Conservation (phyloP, 1,140 invertebrate species). For the Ceratosolen fusciceps region DNA sequence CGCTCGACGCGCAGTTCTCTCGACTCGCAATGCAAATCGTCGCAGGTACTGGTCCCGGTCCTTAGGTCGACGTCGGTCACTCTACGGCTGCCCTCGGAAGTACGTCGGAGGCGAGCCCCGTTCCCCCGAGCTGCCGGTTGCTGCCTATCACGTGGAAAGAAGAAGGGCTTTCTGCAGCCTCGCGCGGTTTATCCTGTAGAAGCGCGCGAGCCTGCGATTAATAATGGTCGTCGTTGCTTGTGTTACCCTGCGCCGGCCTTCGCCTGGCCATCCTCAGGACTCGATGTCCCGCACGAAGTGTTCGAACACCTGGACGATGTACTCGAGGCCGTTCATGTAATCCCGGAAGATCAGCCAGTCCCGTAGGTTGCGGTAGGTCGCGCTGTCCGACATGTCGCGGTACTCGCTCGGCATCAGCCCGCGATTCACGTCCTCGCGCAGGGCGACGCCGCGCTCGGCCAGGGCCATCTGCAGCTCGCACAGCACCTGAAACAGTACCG, state of each 20-base stretch:
- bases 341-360: constrained; percentile 80
- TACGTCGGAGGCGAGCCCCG: background rate
- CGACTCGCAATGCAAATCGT: background rate
- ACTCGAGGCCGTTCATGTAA: constrained; percentile 77
- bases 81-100: too few species aligned
- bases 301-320: constrained; percentile 74
- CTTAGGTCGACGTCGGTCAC: too few species aligned
- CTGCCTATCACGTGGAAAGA: constrained; percentile 24
- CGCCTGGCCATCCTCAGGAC: constrained; percentile 62
- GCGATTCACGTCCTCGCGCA: constrained; percentile 70
- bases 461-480: constrained; percentile 75
- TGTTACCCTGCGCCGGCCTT: constrained; percentile 57
- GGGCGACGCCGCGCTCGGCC: constrained; percentile 70
- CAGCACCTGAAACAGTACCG: constrained; percentile 67
- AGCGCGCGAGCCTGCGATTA: constrained; percentile 37
- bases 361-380: constrained; percentile 71
- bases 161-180: constrained; percentile 15
- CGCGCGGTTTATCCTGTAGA: constrained; percentile 23
- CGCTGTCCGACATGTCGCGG: constrained; percentile 64
- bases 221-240: constrained; percentile 56
- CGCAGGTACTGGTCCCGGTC: background rate
- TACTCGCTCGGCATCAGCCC: constrained; percentile 74
- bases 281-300: constrained; percentile 61
- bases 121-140: too few species aligned
- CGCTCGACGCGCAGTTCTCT: background rate